Conservation (phyloP, 2,797 vertebrate genomes). For the Hapalemur alaotrensis region DNA sequence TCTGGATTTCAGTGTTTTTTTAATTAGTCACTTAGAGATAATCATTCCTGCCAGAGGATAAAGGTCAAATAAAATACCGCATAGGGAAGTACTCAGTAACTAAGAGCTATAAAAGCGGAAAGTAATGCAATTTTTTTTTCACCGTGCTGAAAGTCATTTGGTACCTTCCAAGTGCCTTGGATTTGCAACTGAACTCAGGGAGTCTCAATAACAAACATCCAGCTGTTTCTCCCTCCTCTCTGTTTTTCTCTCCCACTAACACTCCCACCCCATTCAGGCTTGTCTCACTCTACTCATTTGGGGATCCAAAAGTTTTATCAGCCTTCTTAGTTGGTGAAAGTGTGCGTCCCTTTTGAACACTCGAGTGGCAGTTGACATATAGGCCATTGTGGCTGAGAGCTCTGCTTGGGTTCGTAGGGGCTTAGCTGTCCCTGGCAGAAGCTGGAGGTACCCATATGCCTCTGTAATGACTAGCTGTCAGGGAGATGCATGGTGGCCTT, state of each 20-base stretch:
- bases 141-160: background rate
- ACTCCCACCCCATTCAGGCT: background rate
- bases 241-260: accelerated
- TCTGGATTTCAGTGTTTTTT: background rate
- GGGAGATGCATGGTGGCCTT: slow-evolving; percentile 86
- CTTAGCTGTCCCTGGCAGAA: slow-evolving; percentile 57
- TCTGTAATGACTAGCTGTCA: slow-evolving; percentile 86
- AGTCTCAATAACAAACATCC: background rate
- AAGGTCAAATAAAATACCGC: slow-evolving; percentile 41
- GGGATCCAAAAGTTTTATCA: background rate
- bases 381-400: background rate
- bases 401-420: slow-evolving; percentile 28
- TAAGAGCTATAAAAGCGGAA: background rate
- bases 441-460: slow-evolving; percentile 61
- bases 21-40: slow-evolving; percentile 35
- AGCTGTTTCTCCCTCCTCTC: background rate
- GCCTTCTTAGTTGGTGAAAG: background rate
- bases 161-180: background rate
- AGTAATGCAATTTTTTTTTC: background rate
- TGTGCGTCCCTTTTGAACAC: background rate
- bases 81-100: background rate
- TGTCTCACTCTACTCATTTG: background rate
- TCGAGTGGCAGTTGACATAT: background rate
- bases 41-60: background rate
- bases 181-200: background rate